Percentiles rank a stretch among this genome's conserved stretches.
Evolutionary conservation across 1,140 invertebrate genomes (phyloP).

Genomic region (Neodiprion fabricii): DNA sequence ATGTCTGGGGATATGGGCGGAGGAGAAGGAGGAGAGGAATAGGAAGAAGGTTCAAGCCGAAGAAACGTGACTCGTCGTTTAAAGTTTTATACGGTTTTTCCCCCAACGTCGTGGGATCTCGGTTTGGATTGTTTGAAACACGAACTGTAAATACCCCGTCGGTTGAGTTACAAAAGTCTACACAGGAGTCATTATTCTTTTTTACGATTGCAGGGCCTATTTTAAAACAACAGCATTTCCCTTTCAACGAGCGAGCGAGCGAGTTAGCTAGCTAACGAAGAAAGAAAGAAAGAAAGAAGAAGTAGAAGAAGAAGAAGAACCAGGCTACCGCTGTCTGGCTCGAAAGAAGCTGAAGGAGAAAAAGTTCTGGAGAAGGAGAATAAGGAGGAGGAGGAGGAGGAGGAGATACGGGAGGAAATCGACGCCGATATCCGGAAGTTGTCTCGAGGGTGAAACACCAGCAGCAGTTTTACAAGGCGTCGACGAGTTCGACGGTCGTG

Average conservation of each 20-base stretch:
- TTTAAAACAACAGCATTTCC: slow-evolving; percentile 52
- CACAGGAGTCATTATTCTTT: slow-evolving; percentile 49
- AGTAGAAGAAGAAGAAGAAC: slow-evolving; percentile 27
- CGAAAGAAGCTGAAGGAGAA: slow-evolving; percentile 28
- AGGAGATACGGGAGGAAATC: slow-evolving; percentile 37
- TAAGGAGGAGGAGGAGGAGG: slow-evolving; percentile 25
- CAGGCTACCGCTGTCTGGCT: slow-evolving; percentile 27
- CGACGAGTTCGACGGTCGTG: too few relatives aligned
- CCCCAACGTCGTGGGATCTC: neutral
- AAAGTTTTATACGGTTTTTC: too few relatives aligned
- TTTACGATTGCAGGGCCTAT: slow-evolving; percentile 53
- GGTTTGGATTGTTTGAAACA: slow-evolving; percentile 15
- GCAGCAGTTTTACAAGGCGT: too few relatives aligned
- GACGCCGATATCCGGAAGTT: too few relatives aligned
- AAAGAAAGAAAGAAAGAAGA: neutral
- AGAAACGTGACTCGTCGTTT: too few relatives aligned
- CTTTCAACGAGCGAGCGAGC: slow-evolving; percentile 26
- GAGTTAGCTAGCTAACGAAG: neutral
- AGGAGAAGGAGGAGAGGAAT: too few relatives aligned
- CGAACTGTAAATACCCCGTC: slow-evolving; percentile 10
- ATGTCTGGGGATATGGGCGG: neutral
- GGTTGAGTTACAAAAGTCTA: slow-evolving; percentile 28
- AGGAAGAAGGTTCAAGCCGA: too few relatives aligned
- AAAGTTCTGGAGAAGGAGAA: slow-evolving; percentile 6
- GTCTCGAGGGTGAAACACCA: too few relatives aligned